Evolutionary conservation across 37 sponge, comb jelly and placozoan genomes (phyloP), one percentile per base, ranked within the genome.

Genomic region (Beroe ovata): DNA sequence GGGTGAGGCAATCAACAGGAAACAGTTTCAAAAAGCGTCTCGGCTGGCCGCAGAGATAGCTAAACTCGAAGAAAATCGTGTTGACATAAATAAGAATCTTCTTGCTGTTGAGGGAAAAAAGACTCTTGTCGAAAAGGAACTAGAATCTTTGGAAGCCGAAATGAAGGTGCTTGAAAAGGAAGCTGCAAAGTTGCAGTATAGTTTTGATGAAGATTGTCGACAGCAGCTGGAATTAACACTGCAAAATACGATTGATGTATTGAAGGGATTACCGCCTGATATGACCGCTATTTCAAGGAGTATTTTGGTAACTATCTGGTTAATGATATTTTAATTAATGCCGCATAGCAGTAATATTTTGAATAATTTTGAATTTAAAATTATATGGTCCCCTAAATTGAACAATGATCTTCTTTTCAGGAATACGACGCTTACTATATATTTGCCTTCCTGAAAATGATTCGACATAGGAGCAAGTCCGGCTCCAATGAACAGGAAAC

Each of bases 351-450:
- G n/a, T n/a, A n/a, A n/a, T n/a, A n/a, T n/a, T n/a, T n/a, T n/a
- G n/a, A n/a, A n/a, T n/a, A n/a, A n/a, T n/a, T n/a, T n/a, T n/a
- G n/a, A n/a, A n/a, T n/a, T n/a, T n/a, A n/a, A n/a, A n/a, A n/a
- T n/a, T n/a, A n/a, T n/a, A n/a, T n/a, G n/a, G n/a, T n/a, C n/a
- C n/a, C n/a, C n/a, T n/a, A n/a, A n/a, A n/a, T n/a, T n/a, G n/a
- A n/a, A n/a, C n/a, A n/a, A n/a, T n/a, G n/a, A n/a, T n/a, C n/a
- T n/a, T 66, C 32, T 66, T 30, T 66, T 66, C 69, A 29, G 36
- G 69, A 66, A 66, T 66, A 66, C 35, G 69, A 66, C 34, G 69
- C 69, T 32, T 66, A 30, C 35, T 66, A 66, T 37, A 66, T 37
- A 2, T 66, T 29, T 18, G 4, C 35, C 69, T 66, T 66, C 16